Percentiles rank a stretch among this genome's conserved stretches.
phyloP scores from a whole-genome alignment of 1,140 invertebrate genomes.

The Akabosia matsudoensis region DNA sequence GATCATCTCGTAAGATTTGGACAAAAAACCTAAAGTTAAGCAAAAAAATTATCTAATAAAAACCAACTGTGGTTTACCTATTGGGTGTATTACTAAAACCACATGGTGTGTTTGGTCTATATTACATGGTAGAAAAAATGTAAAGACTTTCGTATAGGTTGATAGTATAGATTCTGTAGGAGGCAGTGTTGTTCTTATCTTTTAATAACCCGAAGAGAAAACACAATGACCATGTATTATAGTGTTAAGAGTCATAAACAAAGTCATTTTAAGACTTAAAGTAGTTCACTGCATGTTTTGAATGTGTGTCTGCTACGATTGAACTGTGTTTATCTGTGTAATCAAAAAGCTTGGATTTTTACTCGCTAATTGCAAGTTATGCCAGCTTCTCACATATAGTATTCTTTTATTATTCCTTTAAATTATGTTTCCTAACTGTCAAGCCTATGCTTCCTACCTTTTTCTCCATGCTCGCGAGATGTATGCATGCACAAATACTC shows the following conservation, averaged over 20 bases:
- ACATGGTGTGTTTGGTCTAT: background rate
- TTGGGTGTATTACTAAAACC: background rate
- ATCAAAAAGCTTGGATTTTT: background rate
- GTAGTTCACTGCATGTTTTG: no score
- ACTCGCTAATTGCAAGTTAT: conserved; percentile 22
- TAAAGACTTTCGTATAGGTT: no score
- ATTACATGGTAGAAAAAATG: background rate
- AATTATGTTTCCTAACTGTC: conserved; percentile 22
- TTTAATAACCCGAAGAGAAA: background rate
- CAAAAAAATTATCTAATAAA: background rate
- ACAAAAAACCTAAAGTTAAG: background rate
- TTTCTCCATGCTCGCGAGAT: background rate
- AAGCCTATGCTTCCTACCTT: background rate
- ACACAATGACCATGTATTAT: background rate
- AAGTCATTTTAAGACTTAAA: background rate
- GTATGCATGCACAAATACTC: background rate
- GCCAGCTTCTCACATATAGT: background rate
- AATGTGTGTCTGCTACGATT: no score
- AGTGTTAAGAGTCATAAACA: background rate
- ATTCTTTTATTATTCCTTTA: background rate
- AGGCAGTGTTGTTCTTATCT: background rate
- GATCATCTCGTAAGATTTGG: conserved; percentile 4
- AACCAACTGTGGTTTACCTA: conserved; percentile 3
- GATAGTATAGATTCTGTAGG: no score
- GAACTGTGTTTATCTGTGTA: conserved; percentile 14